Conservation (phyloP, 2,888 invertebrate species). For the Melinaea menophilus region DNA sequence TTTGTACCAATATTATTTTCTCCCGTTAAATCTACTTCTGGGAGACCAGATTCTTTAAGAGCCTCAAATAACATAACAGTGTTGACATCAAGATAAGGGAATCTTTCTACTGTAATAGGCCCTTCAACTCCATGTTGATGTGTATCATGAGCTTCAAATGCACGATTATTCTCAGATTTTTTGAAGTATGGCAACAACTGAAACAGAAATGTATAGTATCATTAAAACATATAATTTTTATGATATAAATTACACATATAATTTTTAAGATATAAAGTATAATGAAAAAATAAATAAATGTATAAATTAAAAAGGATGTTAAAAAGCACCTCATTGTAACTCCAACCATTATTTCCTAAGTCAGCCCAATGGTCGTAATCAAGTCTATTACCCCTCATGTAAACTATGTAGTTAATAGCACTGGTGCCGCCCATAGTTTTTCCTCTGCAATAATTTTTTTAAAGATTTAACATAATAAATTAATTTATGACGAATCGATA, state of each 20-base stretch:
- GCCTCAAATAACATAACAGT: slow-evolving; percentile 77
- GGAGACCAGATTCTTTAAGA: slow-evolving; percentile 80
- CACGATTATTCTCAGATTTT: slow-evolving; percentile 81
- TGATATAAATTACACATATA: too few species aligned
- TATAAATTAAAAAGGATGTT: background rate
- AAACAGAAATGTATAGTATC: slow-evolving; percentile 30
- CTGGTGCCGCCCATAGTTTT: slow-evolving; percentile 84
- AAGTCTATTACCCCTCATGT: slow-evolving; percentile 78
- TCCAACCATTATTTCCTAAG: slow-evolving; percentile 81
- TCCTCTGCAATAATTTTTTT: slow-evolving; percentile 55
- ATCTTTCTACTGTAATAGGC: slow-evolving; percentile 81
- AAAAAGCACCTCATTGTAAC: slow-evolving; percentile 71
- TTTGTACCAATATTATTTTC: slow-evolving; percentile 79
- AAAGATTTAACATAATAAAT: background rate
- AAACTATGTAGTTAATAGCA: slow-evolving; percentile 81
- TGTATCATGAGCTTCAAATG: slow-evolving; percentile 72
- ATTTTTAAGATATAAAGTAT: too few species aligned
- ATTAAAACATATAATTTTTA: background rate
- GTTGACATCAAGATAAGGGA: slow-evolving; percentile 79
- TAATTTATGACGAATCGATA: too few species aligned
- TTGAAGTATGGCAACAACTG: slow-evolving; percentile 83
- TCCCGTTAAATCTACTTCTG: slow-evolving; percentile 78
- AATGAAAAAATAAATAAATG: too few species aligned
- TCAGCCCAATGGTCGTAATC: slow-evolving; percentile 83
- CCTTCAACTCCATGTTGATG: slow-evolving; percentile 80